phyloP scores from a whole-genome alignment of 2,113 vertebrate genomes.

The Toxotes chatareus region DNA sequence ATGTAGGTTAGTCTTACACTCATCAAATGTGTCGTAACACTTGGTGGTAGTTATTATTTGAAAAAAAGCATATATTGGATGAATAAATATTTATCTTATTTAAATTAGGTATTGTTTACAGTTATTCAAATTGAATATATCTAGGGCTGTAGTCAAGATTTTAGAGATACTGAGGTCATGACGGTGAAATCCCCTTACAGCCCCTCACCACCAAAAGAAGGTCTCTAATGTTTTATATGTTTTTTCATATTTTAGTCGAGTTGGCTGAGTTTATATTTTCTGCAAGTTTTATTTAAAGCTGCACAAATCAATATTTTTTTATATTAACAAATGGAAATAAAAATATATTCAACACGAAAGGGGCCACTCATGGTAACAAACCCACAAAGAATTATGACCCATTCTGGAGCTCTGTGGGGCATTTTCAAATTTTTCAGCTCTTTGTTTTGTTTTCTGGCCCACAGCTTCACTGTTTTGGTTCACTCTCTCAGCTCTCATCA shows the following conservation, averaged over 20 bases:
- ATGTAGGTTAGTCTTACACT: conserved; percentile 44
- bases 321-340: background rate
- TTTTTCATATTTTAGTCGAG: background rate
- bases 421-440: background rate
- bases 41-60: background rate
- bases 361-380: no score
- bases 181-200: no score
- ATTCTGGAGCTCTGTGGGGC: background rate
- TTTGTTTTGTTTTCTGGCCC: background rate
- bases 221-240: background rate
- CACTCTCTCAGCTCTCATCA: background rate
- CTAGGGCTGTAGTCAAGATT: conserved; percentile 2
- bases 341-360: no score
- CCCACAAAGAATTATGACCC: background rate
- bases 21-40: conserved; percentile 1
- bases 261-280: background rate
- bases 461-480: background rate
- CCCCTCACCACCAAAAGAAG: background rate
- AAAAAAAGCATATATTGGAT: background rate
- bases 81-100: background rate
- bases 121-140: background rate
- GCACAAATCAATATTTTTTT: background rate
- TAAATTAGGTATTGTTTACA: background rate
- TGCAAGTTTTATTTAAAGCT: background rate
- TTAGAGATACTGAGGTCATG: background rate